These are phyloP conservation scores for Spodoptera exigua DNA, from an alignment of 2,888 invertebrate genomes.

Conservation along the genomic window DNA sequence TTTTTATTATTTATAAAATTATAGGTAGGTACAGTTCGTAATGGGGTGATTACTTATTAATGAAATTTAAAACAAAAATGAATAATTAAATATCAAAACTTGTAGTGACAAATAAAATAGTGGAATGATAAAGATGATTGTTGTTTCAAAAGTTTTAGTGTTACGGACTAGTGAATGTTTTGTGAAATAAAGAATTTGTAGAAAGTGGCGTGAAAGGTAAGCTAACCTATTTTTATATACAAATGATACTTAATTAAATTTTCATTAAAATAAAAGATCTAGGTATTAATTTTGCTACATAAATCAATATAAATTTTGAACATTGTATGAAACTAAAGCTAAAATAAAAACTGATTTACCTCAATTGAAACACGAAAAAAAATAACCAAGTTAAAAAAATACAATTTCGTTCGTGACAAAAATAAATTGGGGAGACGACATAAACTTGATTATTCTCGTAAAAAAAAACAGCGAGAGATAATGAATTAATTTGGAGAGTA, in stretches of 20 bases:
- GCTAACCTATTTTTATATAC: conserved; percentile 13
- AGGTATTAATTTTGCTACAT: too few relatives aligned
- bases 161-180: conserved; percentile 43
- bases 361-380: too few relatives aligned
- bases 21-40: conserved; percentile 22
- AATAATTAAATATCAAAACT: conserved; percentile 10
- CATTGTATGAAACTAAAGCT: too few relatives aligned
- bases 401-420: conserved; percentile 6
- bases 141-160: conserved; percentile 46
- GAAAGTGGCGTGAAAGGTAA: conserved; percentile 45
- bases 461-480: conserved; percentile 2
- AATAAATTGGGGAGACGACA: conserved; percentile 3
- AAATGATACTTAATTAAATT: too few relatives aligned
- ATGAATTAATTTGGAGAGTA: conserved; percentile 16
- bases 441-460: not conserved
- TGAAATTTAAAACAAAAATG: conserved; percentile 18
- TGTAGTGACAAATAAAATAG: conserved; percentile 23
- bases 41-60: conserved; percentile 41
- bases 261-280: too few relatives aligned
- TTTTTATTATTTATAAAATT: conserved; percentile 6
- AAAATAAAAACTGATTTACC: too few relatives aligned
- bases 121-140: conserved; percentile 45
- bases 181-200: conserved; percentile 26
- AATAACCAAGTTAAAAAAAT: conserved; percentile 3
- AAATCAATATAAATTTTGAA: too few relatives aligned